Base-by-base conservation (phyloP, 2,113 vertebrate species). In the Hippocampus barbouri region DNA sequence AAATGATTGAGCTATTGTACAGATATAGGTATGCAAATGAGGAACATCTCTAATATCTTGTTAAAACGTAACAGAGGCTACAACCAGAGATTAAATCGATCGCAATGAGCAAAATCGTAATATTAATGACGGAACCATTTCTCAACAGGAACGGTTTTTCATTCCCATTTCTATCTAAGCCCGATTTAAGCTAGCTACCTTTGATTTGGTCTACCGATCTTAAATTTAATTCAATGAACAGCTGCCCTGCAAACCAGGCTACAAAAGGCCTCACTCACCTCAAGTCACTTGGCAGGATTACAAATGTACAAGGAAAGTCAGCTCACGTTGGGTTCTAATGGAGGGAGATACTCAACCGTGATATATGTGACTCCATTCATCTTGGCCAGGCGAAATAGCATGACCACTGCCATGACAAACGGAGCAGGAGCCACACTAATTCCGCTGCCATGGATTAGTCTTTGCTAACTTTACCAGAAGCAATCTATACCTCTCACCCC, bases 401-500 rank as follows among this genome's bases (percentile, higher is more conserved):
- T 71, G 70, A 51, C 65, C 83, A 67, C 69, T 74, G 76, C 73
- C 51, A 69, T 43, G 0, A 41, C 43, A 9, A 79, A 51, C 23
- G 3, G 54, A 47, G 5, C 76, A 3, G 64, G 70, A 60, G 69
- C 56, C 8, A 14, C 77, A 56, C n/a, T 77, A 45, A 68, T 63
- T 84, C 69, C 66, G 9, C 59, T 65, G 68, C 71, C 66, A 41
- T 27, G 79, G 78, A 89, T 82, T 81, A 83, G 88, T 91, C 84
- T 83, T 73, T 79, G 23, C 68, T 3, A 86, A 87, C 83, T 89
- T 88, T 81, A 87, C 77, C 77, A 85, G 75, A 84, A 85, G 74
- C 78, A 81, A 91, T 90, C 81, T 73, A 87, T 83, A 83, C 76
- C 72, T 83, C 79, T 81, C 73, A 67, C 70, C 43, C n/a, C 18